Conservation (phyloP, 2,888 invertebrate species). For the Acanthosepion lycidas region DNA sequence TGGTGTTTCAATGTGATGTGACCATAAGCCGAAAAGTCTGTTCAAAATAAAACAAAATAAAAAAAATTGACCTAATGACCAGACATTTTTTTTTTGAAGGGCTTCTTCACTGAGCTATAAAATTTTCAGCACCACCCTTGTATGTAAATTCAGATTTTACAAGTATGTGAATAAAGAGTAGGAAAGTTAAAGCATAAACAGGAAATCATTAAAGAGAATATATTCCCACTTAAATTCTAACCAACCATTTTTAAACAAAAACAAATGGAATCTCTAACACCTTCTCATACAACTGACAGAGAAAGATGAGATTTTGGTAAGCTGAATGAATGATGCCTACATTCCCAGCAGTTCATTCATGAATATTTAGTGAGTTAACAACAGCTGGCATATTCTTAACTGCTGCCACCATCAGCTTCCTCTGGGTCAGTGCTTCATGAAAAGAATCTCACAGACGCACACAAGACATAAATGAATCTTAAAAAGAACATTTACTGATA, state of each 20-base stretch:
- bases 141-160: background rate
- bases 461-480: background rate
- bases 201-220: background rate
- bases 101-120: no score
- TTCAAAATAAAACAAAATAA: no score
- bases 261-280: background rate
- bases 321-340: background rate
- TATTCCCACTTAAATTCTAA: background rate
- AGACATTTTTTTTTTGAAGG: no score
- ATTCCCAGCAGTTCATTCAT: background rate
- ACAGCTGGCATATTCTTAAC: background rate
- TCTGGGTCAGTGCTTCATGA: background rate
- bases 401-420: background rate
- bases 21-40: no score
- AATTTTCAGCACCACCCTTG: no score
- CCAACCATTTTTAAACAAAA: background rate
- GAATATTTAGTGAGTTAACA: background rate
- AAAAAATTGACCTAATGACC: no score
- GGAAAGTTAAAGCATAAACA: background rate
- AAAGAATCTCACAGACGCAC: background rate
- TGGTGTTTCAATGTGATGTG: no score
- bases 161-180: background rate
- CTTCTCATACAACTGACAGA: background rate
- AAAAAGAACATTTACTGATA: no score
- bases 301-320: background rate